Evolutionary conservation across 2,113 vertebrate species (phyloP).

Genomic region (Leuciscus idus): DNA sequence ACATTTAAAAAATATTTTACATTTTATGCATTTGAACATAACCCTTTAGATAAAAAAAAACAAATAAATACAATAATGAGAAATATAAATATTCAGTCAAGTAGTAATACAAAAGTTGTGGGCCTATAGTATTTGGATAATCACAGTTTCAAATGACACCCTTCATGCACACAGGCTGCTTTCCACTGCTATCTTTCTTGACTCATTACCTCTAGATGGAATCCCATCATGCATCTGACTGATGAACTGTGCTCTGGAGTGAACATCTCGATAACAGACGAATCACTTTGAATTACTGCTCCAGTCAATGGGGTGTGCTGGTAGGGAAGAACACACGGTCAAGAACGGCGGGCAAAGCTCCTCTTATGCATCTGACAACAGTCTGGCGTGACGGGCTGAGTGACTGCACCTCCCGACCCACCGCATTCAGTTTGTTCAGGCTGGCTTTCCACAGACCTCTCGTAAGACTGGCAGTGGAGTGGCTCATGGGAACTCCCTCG

Average conservation of each 20-base stretch:
- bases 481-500: constrained; percentile 39
- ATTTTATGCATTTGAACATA: background rate
- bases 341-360: constrained; percentile 39
- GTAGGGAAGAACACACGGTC: constrained; percentile 37
- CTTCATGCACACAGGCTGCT: background rate
- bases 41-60: background rate
- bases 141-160: background rate
- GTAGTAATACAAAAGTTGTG: background rate
- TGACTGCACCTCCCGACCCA: constrained; percentile 51
- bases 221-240: constrained; percentile 15
- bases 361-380: constrained; percentile 51
- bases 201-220: constrained; percentile 5
- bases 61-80: no score
- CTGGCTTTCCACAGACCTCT: constrained; percentile 34
- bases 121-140: background rate
- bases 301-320: constrained; percentile 35
- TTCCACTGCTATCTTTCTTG: background rate
- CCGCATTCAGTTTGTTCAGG: constrained; percentile 58
- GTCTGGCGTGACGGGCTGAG: constrained; percentile 32
- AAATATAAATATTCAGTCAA: no score
- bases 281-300: constrained; percentile 23
- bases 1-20: no score
- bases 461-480: constrained; percentile 15
- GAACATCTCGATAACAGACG: constrained; percentile 13
- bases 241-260: background rate